Conservation (phyloP, 1,140 invertebrate species). For the Heliconius himera region DNA sequence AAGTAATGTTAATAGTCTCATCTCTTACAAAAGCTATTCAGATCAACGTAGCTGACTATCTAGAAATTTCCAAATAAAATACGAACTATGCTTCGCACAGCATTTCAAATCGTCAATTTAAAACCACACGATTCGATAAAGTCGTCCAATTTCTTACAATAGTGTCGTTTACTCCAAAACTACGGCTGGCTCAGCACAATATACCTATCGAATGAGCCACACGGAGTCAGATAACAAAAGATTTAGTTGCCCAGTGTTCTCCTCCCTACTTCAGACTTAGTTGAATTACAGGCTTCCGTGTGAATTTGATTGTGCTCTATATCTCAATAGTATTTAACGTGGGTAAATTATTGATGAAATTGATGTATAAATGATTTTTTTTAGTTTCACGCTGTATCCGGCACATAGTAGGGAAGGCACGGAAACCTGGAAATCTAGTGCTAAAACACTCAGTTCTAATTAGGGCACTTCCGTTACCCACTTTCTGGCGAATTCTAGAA, state of each 20-base stretch:
- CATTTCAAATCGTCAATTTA: neutral
- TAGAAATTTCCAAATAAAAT: neutral
- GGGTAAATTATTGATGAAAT: too few relatives aligned
- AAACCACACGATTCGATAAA: neutral
- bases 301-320: neutral
- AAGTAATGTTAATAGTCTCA: too few relatives aligned
- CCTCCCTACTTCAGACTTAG: neutral
- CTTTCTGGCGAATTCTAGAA: too few relatives aligned
- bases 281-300: neutral
- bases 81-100: conserved; percentile 4
- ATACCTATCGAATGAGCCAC: neutral
- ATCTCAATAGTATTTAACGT: too few relatives aligned
- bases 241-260: conserved; percentile 21
- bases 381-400: too few relatives aligned
- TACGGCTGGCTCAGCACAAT: neutral
- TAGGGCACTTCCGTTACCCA: too few relatives aligned
- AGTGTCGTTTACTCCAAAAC: neutral
- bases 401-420: too few relatives aligned
- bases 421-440: too few relatives aligned
- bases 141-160: neutral
- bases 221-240: conserved; percentile 30
- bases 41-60: too few relatives aligned
- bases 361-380: too few relatives aligned
- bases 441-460: too few relatives aligned
- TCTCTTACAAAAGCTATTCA: too few relatives aligned